Evolutionary conservation across 2,888 invertebrate genomes (phyloP).

Genomic region (Watsonalla binaria): DNA sequence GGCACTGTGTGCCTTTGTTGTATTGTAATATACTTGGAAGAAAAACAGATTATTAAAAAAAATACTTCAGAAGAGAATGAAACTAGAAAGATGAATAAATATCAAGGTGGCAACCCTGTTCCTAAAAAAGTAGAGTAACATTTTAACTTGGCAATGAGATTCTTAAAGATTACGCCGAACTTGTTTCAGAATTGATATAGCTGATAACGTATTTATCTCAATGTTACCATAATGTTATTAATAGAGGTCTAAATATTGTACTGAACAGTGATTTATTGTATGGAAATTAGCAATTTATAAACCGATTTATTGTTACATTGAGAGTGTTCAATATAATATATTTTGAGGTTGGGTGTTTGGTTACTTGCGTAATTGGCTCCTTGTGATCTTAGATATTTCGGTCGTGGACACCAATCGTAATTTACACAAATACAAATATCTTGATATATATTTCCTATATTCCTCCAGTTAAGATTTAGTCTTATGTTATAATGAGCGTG

Average conservation of each 20-base stretch:
- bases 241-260: background rate
- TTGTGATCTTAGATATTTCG: too few species aligned
- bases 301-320: background rate
- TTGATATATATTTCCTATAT: too few species aligned
- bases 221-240: conserved; percentile 2
- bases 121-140: conserved; percentile 7
- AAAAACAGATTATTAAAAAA: too few species aligned
- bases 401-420: too few species aligned
- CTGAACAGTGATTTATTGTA: background rate
- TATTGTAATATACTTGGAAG: too few species aligned
- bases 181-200: conserved; percentile 20
- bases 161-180: conserved; percentile 25
- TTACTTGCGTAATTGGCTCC: background rate
- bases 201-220: conserved; percentile 17
- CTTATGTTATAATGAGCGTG: too few species aligned
- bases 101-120: background rate
- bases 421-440: too few species aligned
- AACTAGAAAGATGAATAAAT: background rate
- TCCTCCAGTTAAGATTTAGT: too few species aligned
- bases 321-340: background rate
- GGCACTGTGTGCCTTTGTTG: too few species aligned
- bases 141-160: conserved; percentile 34
- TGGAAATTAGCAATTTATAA: background rate
- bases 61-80: too few species aligned
- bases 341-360: background rate